Percentiles rank a stretch among this genome's conserved stretches.
phyloP scores from a whole-genome alignment of 2,888 invertebrate species.

The Troglohyphantes excavatus region DNA sequence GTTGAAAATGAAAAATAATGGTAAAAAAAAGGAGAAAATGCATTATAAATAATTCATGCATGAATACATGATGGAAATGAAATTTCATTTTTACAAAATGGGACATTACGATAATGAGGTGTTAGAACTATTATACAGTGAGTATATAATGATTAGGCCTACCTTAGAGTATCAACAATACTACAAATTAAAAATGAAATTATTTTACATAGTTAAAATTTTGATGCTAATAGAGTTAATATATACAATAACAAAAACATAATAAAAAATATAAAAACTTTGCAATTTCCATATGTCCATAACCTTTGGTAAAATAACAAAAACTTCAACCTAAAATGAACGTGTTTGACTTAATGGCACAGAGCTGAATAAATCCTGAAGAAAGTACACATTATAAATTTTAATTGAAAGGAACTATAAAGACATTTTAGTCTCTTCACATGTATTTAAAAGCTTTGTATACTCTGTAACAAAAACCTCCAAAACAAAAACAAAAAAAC shows the following conservation, averaged over 20 bases:
- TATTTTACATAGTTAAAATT: slow-evolving; percentile 52
- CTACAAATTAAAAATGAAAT: slow-evolving; percentile 50
- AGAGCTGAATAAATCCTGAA: slow-evolving; percentile 10
- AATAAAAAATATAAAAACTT: slow-evolving; percentile 46
- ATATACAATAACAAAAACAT: slow-evolving; percentile 61
- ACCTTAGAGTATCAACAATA: slow-evolving; percentile 18
- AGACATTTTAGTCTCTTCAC: neutral
- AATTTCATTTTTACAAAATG: slow-evolving; percentile 44
- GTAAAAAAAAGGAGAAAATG: slow-evolving; percentile 7
- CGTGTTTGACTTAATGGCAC: slow-evolving; percentile 38
- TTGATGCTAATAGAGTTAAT: slow-evolving; percentile 44
- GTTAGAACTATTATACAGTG: slow-evolving; percentile 51
- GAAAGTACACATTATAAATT: slow-evolving; percentile 9
- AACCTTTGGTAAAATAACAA: slow-evolving; percentile 52
- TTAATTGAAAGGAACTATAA: slow-evolving; percentile 35
- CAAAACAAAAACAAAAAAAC: neutral
- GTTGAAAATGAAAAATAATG: neutral
- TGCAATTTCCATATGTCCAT: slow-evolving; percentile 28
- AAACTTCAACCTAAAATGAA: slow-evolving; percentile 11
- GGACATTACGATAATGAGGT: slow-evolving; percentile 29
- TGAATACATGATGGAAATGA: slow-evolving; percentile 22
- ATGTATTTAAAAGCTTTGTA: neutral
- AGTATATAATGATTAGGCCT: slow-evolving; percentile 31
- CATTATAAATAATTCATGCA: slow-evolving; percentile 47
- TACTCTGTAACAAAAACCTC: too few relatives aligned